Percentiles rank a stretch among this genome's conserved stretches.
phyloP scores from a whole-genome alignment of 2,888 invertebrate genomes.

The Sesia bembeciformis region DNA sequence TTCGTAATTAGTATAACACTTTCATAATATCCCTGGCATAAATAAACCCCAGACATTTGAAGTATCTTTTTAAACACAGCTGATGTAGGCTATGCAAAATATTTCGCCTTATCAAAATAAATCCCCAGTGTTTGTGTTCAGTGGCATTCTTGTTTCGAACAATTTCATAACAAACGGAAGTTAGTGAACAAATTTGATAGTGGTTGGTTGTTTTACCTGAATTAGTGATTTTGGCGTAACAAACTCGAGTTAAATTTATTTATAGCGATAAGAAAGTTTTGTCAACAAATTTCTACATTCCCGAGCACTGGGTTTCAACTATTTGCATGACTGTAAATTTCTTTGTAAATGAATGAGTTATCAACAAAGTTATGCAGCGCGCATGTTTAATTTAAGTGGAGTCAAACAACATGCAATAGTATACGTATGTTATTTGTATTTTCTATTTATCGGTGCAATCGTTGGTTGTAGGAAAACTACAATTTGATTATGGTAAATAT shows the following conservation, averaged over 20 bases:
- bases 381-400: neutral
- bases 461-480: too few relatives aligned
- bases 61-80: too few relatives aligned
- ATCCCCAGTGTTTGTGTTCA: slow-evolving; percentile 3
- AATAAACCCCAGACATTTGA: too few relatives aligned
- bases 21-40: too few relatives aligned
- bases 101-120: neutral
- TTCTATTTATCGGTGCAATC: too few relatives aligned
- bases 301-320: slow-evolving; percentile 4
- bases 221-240: slow-evolving; percentile 8
- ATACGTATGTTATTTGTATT: too few relatives aligned
- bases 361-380: neutral
- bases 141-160: slow-evolving; percentile 34
- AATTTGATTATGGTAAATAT: too few relatives aligned
- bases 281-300: slow-evolving; percentile 14
- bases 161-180: slow-evolving; percentile 18
- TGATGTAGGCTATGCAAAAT: too few relatives aligned
- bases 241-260: slow-evolving; percentile 44
- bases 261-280: slow-evolving; percentile 26
- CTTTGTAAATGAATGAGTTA: neutral
- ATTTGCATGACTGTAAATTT: neutral
- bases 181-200: slow-evolving; percentile 10
- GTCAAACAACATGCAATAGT: too few relatives aligned
- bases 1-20: too few relatives aligned
- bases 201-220: slow-evolving; percentile 16